These are phyloP conservation scores for Pelagia noctiluca DNA, from an alignment of 30 jellyfish, hydroid and myxozoan genomes.

Conservation along the genomic window DNA sequence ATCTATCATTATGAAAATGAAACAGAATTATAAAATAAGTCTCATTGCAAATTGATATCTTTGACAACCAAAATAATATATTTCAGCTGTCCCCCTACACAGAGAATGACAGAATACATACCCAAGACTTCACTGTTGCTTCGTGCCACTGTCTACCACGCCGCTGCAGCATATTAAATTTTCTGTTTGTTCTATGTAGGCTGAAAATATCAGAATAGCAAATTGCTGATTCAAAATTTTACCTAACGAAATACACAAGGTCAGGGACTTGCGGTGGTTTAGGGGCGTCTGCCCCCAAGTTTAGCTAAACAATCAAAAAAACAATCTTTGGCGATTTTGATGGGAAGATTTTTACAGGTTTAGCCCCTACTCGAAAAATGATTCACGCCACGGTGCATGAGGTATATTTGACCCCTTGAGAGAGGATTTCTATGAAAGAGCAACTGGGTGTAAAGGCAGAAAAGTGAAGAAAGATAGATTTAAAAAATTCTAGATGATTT, in stretches of 20 bases:
- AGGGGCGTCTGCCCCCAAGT: not conserved
- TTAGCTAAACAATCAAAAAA: not conserved
- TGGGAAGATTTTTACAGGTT: not conserved
- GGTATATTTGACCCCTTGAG: not conserved
- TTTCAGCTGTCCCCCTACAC: no score
- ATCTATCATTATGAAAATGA: not conserved
- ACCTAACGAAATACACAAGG: not conserved
- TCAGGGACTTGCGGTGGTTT: not conserved
- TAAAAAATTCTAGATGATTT: no score
- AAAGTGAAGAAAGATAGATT: not conserved
- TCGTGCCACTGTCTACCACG: conserved; percentile 46
- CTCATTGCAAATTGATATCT: not conserved
- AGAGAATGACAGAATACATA: no score
- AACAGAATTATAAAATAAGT: not conserved
- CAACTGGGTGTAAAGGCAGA: not conserved
- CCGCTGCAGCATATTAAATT: not conserved
- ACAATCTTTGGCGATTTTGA: not conserved
- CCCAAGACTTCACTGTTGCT: conserved; percentile 56
- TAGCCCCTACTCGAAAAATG: not conserved
- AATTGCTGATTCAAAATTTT: not conserved
- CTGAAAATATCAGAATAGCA: not conserved
- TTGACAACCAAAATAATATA: not conserved
- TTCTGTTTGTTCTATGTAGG: not conserved
- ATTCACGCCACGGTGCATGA: not conserved
- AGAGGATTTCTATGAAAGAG: not conserved